A percentile compares a stretch with the other conserved stretches of the same genome.
Evolutionary conservation across 2,113 vertebrate genomes (phyloP).

Genomic region (Atractosteus spatula): DNA sequence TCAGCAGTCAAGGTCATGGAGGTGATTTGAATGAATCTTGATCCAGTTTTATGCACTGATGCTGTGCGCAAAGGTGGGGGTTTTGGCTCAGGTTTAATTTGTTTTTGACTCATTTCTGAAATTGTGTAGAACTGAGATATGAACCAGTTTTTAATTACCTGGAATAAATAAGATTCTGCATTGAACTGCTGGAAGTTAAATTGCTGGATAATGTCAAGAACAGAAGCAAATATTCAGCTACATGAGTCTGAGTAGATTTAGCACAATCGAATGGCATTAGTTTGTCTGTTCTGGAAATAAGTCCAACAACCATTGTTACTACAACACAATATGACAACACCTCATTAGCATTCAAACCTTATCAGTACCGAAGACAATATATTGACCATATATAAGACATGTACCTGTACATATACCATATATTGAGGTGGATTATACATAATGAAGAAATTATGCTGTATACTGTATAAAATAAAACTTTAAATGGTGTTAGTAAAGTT

Average conservation of each 20-base stretch:
- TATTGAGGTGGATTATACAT: too few species aligned
- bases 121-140: slow-evolving; percentile 20
- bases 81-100: slow-evolving; percentile 5
- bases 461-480: too few species aligned
- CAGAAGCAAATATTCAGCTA: neutral
- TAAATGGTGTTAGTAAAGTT: too few species aligned
- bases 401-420: too few species aligned
- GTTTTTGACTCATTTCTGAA: slow-evolving; percentile 20
- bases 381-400: too few species aligned
- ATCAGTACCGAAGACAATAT: too few species aligned
- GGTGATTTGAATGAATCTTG: slow-evolving; percentile 34
- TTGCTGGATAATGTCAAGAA: slow-evolving; percentile 9
- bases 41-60: slow-evolving; percentile 35
- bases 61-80: slow-evolving; percentile 11
- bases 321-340: too few species aligned
- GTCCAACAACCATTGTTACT: too few species aligned
- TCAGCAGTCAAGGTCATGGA: slow-evolving; percentile 44
- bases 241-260: neutral
- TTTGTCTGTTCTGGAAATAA: too few species aligned
- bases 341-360: too few species aligned
- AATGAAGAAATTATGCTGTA: too few species aligned
- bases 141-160: slow-evolving; percentile 19
- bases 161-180: slow-evolving; percentile 3
- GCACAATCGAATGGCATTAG: too few species aligned
- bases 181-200: slow-evolving; percentile 1